Base-by-base conservation (phyloP, 2,113 vertebrate genomes). In the Cryptotis parvus region DNA sequence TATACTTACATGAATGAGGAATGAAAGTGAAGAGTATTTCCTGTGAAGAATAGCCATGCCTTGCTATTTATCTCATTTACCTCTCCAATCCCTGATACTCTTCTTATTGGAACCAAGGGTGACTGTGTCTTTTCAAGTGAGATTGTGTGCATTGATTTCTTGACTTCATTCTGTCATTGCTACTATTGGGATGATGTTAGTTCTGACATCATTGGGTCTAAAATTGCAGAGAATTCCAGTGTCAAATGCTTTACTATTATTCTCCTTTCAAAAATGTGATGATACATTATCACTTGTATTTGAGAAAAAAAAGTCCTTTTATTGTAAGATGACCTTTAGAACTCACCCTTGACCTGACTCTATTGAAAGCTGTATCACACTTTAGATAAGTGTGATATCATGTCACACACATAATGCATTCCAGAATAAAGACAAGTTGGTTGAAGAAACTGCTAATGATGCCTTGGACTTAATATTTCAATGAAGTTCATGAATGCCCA, bases 261-360 rank as follows among this genome's bases (percentile, higher is more conserved):
- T 80, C 49, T 35, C 70, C 63, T 81, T 69, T 75, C 84, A 73
- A 81, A 84, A 92, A 45, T 29, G 73, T 7, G 58, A 31, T 84
- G 70, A 70, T 80, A 90, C 20, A 86, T 77, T 4, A 18, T 9
- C 63, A 84, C 68, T 95, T 93, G 80, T 86, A 43, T 74, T 91
- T 87, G 92, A 92, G 90, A 88, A 93, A 87, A 91, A 49, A 94
- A 9, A 80, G 90, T 77, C 37, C 5, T 75, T 29, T 96, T 89
- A 79, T 96, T 22, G 68, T 26, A 49, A 88, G 52, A 24, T 75
- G 92, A 55, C 92, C 83, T 91, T 78, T 72, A 61, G 68, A 86
- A 63, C 76, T 84, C 12, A 58, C 78, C 82, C 91, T 88, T 93
- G 87, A 84, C 92, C 79, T 91, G 41, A 41, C 33, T 68, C 33